Evolutionary conservation across 1,140 invertebrate species (phyloP), one percentile per base, ranked within the genome.

Genomic region (Stratiolaelaps scimitus): DNA sequence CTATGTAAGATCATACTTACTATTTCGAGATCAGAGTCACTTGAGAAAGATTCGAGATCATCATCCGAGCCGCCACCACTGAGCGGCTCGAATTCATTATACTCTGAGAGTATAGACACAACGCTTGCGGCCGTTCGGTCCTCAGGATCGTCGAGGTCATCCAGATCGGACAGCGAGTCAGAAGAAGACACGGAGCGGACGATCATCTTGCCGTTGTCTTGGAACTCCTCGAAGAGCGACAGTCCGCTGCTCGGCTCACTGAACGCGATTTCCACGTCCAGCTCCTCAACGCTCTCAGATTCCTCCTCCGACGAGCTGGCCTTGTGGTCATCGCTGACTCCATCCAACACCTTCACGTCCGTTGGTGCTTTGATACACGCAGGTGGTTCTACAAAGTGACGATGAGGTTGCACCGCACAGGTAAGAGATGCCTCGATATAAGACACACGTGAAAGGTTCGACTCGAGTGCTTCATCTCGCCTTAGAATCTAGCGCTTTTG

Each of bases 21-120:
- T 29, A 60, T 60, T 60, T 60, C 53, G 53, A 60, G 53, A 60
- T 60, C 53, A 34, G 26, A 29, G 53, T 60, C 53, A 34, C 53
- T 60, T 60, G 53, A 19, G 20, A 20, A 60, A 60, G 53, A 60
- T 29, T 60, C 26, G 53, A 60, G 53, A 60, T 60, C 53, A 60
- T 60, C 53, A 23, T 60, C 34, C 26, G 53, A 60, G 23, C 53
- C 53, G 53, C 26, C 53, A 17, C 26, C 53, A 26, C 53, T 60
- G 23, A 17, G 34, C 20, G 53, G 53, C 23, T 60, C 53, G 10
- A 60, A 60, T 60, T 60, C 53, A 23, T 60, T 60, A 34, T 60
- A 60, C 53, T 60, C 53, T 5, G 53, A 40, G 17, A 29, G 26
- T 17, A n/a, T 29, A 1, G 53, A 60, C 17, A 29, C 26, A 15